These are phyloP conservation scores for Busseola fusca DNA, from an alignment of 2,888 invertebrate genomes.

Conservation along the genomic window DNA sequence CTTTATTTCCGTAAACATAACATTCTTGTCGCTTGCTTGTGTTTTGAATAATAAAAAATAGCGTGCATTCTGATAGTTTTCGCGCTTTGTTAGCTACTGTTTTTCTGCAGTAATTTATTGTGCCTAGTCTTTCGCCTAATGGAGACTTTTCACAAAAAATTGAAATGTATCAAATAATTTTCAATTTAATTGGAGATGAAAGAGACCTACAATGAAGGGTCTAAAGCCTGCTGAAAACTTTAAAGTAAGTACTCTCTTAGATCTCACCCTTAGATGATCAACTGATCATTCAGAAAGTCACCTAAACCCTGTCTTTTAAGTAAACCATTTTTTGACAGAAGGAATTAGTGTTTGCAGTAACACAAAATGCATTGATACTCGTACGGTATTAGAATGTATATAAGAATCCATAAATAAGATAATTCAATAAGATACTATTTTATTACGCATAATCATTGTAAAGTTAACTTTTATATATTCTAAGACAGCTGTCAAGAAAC, in stretches of 20 bases:
- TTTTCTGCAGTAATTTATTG: conserved; percentile 7
- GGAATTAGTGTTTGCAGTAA: too few relatives aligned
- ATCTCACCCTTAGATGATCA: not conserved
- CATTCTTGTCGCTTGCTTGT: not conserved
- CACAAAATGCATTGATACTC: too few relatives aligned
- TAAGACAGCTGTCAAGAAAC: too few relatives aligned
- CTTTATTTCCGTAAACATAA: not conserved
- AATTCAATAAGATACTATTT: too few relatives aligned
- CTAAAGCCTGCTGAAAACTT: too few relatives aligned
- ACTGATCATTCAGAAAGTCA: not conserved
- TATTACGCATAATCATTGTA: too few relatives aligned
- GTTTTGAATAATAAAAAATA: not conserved
- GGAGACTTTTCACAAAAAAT: not conserved
- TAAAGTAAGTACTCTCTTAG: too few relatives aligned
- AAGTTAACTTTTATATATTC: too few relatives aligned
- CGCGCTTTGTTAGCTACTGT: not conserved
- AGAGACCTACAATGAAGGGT: not conserved
- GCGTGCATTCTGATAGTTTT: conserved; percentile 1
- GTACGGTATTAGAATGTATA: too few relatives aligned
- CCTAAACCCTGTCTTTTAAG: too few relatives aligned
- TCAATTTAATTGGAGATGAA: not conserved
- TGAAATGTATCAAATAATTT: not conserved
- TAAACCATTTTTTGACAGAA: too few relatives aligned
- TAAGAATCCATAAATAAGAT: too few relatives aligned
- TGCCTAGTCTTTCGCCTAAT: not conserved